phyloP scores from a whole-genome alignment of 1,140 invertebrate genomes.

The Hypothenemus hampei region DNA sequence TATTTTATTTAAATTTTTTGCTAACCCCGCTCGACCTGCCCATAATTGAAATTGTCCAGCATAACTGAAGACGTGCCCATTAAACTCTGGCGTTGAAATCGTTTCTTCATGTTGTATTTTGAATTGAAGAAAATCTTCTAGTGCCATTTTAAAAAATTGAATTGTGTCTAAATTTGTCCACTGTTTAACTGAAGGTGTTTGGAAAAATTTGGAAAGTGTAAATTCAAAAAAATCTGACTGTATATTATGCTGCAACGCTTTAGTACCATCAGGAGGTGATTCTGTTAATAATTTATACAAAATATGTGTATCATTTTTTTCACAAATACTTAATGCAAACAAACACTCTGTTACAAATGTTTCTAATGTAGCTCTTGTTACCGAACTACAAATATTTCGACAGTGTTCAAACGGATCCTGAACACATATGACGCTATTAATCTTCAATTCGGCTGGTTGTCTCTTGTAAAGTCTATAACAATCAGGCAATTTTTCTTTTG shows the following conservation, averaged over 20 bases:
- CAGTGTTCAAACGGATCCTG: constrained; percentile 61
- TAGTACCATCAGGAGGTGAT: constrained; percentile 12
- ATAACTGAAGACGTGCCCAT: too few relatives aligned
- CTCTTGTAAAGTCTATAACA: too few relatives aligned
- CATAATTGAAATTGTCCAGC: too few relatives aligned
- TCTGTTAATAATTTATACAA: constrained; percentile 33
- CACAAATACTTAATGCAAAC: constrained; percentile 23
- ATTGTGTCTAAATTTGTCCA: constrained; percentile 10
- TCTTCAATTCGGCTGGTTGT: too few relatives aligned
- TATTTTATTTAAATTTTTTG: constrained; percentile 20
- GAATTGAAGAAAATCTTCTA: constrained; percentile 20
- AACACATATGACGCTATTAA: constrained; percentile 49
- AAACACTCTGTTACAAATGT: constrained; percentile 30
- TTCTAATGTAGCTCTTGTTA: constrained; percentile 37
- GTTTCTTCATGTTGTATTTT: constrained; percentile 1
- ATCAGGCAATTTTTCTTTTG: constrained; percentile 29
- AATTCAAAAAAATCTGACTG: background rate
- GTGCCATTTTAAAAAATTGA: constrained; percentile 14
- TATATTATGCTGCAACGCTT: background rate
- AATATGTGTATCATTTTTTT: constrained; percentile 11
- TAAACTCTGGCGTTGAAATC: constrained; percentile 9
- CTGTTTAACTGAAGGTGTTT: constrained; percentile 1
- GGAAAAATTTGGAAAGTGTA: background rate
- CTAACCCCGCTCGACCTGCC: too few relatives aligned
- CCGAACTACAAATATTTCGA: constrained; percentile 48